These are phyloP conservation scores for Drosophila mimica DNA, from an alignment of 2,888 invertebrate genomes.

Conservation along the genomic window DNA sequence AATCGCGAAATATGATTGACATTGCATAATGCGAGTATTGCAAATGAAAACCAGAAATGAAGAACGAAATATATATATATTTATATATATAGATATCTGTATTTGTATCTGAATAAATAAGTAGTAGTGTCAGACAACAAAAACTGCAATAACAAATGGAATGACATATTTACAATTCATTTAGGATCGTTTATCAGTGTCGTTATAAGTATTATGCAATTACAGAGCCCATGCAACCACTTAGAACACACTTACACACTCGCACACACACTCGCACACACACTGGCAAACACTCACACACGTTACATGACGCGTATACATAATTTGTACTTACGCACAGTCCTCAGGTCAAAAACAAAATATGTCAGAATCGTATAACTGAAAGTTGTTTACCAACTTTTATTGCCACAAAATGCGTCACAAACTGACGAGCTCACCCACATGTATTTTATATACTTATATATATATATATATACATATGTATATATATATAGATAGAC, in stretches of 20 bases:
- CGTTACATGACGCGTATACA: conserved; percentile 54
- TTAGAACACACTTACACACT: conserved; percentile 11
- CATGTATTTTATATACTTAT: not conserved
- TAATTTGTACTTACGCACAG: conserved; percentile 52
- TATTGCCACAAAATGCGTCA: conserved; percentile 21
- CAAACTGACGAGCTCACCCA: conserved; percentile 23
- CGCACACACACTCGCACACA: not conserved
- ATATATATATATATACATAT: not conserved
- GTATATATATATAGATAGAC: not conserved
- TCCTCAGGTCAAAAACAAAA: conserved; percentile 9
- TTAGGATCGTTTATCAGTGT: conserved; percentile 63
- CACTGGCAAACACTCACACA: conserved; percentile 9
- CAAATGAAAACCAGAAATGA: conserved; percentile 4
- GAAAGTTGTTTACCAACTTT: conserved; percentile 50
- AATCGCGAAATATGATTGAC: conserved; percentile 68
- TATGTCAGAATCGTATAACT: conserved; percentile 32
- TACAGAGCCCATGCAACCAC: conserved; percentile 16
- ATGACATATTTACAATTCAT: conserved; percentile 58
- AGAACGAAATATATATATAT: conserved; percentile 16
- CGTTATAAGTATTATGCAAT: conserved; percentile 64
- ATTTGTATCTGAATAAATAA: not conserved
- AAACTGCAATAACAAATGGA: conserved; percentile 4
- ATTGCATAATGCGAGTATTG: conserved; percentile 65
- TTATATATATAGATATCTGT: conserved; percentile 12
- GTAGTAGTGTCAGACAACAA: conserved; percentile 2